Evolutionary conservation across 2,888 invertebrate species (phyloP), one percentile per base, ranked within the genome.

Genomic region (Pyrrhosoma nymphula): DNA sequence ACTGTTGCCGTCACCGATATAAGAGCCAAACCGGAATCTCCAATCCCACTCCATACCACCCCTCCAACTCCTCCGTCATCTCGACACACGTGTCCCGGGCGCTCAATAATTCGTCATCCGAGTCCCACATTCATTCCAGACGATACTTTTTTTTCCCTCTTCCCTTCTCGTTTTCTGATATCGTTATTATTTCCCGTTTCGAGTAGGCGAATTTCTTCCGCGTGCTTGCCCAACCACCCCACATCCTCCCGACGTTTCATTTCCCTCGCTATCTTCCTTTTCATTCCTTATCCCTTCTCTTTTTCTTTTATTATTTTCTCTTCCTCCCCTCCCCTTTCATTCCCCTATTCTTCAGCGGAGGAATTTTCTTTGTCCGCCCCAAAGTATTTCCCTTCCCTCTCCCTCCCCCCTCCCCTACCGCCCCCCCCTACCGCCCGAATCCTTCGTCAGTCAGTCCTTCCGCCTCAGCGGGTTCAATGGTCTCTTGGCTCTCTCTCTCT

Each of bases 101-200:
- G 82, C 82, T 82, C 82, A 82, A 82, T 82, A 82, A 82, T 82
- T 82, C 35, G 12, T 82, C 82, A 30, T 35, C 35, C 26, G 30
- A 35, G 82, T 82, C 82, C 35, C 30, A 82, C 82, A 82, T 82
- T 18, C 75, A 30, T 82, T 35, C 82, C 82, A 82, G 14, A 18
- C 30, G 18, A 35, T 30, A 82, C 16, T 82, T 35, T 69, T n/a
- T 26, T 35, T 26, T 69, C 69, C n/a, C n/a, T 69, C 23, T 26
- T 82, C 82, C 35, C 26, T 69, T 23, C 82, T 16, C 35, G 47
- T 82, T 82, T 35, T 82, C 16, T 35, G 14, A 35, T 82, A 82
- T 82, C 82, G 82, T 35, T 82, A 82, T 82, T 35, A 82, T 82
- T 82, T 82, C 82, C 82, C 35, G 82, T 82, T 35, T 82, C 82